Evolutionary conservation across 2,797 vertebrate species (phyloP).

Genomic region (Uromys caudimaculatus): DNA sequence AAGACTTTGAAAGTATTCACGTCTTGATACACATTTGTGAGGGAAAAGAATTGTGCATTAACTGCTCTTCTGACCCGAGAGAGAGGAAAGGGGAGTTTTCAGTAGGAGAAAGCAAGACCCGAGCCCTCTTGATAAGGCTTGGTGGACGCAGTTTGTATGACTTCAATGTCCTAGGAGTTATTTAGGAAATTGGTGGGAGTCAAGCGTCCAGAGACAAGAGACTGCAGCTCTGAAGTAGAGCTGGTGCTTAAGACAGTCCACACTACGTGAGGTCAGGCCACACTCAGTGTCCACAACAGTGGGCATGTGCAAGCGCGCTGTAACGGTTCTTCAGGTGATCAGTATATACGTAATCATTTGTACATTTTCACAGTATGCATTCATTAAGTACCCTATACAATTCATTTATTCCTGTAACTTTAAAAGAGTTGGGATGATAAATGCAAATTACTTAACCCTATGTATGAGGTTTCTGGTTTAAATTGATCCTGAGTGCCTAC

Average conservation of each 20-base stretch:
- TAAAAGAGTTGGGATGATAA: neutral
- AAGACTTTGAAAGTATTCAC: neutral
- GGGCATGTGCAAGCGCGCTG: neutral
- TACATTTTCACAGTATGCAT: neutral
- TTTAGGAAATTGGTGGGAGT: neutral
- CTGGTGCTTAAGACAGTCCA: neutral
- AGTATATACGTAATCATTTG: neutral
- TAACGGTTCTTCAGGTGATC: conserved; percentile 37
- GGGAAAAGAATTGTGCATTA: neutral
- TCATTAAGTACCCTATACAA: neutral
- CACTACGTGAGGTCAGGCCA: neutral
- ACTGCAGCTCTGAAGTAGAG: neutral
- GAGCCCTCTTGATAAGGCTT: neutral
- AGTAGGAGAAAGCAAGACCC: neutral
- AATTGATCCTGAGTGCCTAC: neutral
- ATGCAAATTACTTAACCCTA: neutral
- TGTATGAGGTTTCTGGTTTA: neutral
- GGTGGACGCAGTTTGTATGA: neutral
- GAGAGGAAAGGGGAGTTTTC: neutral
- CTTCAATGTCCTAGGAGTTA: neutral
- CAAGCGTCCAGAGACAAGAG: neutral
- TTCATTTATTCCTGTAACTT: neutral
- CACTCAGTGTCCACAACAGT: neutral
- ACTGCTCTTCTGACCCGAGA: neutral
- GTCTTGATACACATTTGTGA: neutral